A percentile compares a stretch with the other conserved stretches of the same genome.
phyloP scores from a whole-genome alignment of 2,797 vertebrate genomes.

The Myotis pilosus region DNA sequence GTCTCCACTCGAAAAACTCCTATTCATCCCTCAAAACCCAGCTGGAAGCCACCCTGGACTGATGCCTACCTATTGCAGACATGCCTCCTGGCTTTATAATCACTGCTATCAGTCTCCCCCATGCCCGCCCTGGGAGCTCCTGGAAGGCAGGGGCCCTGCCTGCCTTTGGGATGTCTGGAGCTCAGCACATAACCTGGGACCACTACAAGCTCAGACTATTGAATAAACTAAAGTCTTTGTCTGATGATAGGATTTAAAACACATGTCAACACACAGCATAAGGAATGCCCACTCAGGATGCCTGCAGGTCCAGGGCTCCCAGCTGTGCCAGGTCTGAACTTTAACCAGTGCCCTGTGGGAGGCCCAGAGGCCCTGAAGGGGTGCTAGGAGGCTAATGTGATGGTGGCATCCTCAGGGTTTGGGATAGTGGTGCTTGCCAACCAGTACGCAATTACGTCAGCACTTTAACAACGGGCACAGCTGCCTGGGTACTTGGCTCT shows the following conservation, averaged over 20 bases:
- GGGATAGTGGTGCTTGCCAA: background rate
- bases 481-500: background rate
- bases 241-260: background rate
- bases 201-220: background rate
- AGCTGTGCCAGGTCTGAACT: background rate
- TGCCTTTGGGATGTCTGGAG: background rate
- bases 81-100: background rate
- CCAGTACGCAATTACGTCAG: accelerated
- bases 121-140: background rate
- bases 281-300: background rate
- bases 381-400: too few relatives aligned
- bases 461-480: background rate
- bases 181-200: background rate
- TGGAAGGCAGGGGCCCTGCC: too few relatives aligned
- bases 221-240: background rate
- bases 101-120: background rate
- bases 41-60: background rate
- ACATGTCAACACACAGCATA: too few relatives aligned
- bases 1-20: background rate
- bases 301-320: background rate
- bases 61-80: background rate
- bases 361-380: background rate
- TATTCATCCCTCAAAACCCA: background rate
- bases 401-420: accelerated
- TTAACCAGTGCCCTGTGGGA: background rate